Evolutionary conservation across 2,113 vertebrate genomes (phyloP).

Genomic region (Gadus macrocephalus): DNA sequence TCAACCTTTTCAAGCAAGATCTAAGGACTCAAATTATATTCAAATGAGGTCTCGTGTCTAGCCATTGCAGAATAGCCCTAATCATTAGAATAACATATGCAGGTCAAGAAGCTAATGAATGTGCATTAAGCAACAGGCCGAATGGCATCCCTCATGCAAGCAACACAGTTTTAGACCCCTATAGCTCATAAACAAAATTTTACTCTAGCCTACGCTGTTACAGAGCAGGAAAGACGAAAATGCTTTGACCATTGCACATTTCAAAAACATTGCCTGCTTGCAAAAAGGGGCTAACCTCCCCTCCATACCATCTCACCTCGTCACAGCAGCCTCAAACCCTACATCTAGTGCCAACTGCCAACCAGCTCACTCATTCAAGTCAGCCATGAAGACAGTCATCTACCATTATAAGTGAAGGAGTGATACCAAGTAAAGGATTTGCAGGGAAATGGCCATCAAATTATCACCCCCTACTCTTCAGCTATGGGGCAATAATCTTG

Average conservation of each 20-base stretch:
- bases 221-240: neutral
- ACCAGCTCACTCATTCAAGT: slow-evolving; percentile 47
- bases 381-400: slow-evolving; percentile 46
- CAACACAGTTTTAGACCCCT: neutral
- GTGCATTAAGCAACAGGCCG: slow-evolving; percentile 40
- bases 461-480: slow-evolving; percentile 61
- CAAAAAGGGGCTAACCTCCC: too few species aligned
- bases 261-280: too few species aligned
- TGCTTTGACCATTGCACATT: slow-evolving; percentile 8
- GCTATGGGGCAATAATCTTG: slow-evolving; percentile 65
- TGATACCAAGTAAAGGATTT: slow-evolving; percentile 67
- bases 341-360: slow-evolving; percentile 12
- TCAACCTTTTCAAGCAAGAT: slow-evolving; percentile 43
- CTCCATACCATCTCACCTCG: too few species aligned
- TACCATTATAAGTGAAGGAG: slow-evolving; percentile 62
- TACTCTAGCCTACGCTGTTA: slow-evolving; percentile 10
- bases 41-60: slow-evolving; percentile 45
- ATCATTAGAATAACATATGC: slow-evolving; percentile 48
- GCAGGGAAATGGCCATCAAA: slow-evolving; percentile 70
- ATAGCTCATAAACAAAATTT: slow-evolving; percentile 27
- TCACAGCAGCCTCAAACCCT: too few species aligned
- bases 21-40: slow-evolving; percentile 44
- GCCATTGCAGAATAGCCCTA: slow-evolving; percentile 25
- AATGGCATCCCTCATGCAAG: slow-evolving; percentile 8
- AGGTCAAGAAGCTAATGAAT: slow-evolving; percentile 57